phyloP scores from a whole-genome alignment of 1,140 invertebrate genomes.

The Nomia melanderi region DNA sequence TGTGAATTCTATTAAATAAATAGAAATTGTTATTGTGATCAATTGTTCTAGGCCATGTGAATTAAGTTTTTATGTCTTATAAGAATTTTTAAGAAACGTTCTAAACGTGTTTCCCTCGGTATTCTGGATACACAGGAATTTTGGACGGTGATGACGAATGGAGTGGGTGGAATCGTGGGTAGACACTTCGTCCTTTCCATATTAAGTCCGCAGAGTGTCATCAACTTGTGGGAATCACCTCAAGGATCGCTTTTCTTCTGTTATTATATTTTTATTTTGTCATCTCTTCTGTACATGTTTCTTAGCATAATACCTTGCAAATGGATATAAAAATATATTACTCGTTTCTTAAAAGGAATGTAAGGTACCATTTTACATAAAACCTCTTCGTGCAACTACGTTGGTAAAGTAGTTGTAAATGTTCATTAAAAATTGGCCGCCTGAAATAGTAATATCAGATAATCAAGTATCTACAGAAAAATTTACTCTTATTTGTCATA shows the following conservation, averaged over 20 bases:
- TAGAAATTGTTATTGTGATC: no score
- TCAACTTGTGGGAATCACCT: not conserved
- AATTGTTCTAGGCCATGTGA: no score
- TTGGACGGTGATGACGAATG: conserved; percentile 27
- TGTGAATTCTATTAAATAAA: no score
- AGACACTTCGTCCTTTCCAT: conserved; percentile 26
- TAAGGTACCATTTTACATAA: not conserved
- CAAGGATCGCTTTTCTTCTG: not conserved
- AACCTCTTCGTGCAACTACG: not conserved
- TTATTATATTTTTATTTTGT: conserved; percentile 13
- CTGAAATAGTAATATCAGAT: conserved; percentile 42
- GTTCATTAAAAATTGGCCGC: conserved; percentile 11
- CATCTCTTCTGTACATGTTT: not conserved
- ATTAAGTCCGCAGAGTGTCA: conserved; percentile 41
- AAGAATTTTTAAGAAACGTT: no score
- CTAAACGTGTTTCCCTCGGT: no score
- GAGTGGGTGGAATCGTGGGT: conserved; percentile 47
- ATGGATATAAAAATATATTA: not conserved
- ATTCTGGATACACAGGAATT: conserved; percentile 30
- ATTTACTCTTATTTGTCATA: not conserved
- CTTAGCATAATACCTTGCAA: not conserved
- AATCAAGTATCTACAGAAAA: not conserved
- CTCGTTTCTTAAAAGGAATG: not conserved
- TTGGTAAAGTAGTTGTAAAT: not conserved
- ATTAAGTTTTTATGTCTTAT: no score